Percentiles rank a stretch among this genome's conserved stretches.
phyloP scores from a whole-genome alignment of 30 jellyfish, hydroid and myxozoan species.

The Turritopsis rubra region DNA sequence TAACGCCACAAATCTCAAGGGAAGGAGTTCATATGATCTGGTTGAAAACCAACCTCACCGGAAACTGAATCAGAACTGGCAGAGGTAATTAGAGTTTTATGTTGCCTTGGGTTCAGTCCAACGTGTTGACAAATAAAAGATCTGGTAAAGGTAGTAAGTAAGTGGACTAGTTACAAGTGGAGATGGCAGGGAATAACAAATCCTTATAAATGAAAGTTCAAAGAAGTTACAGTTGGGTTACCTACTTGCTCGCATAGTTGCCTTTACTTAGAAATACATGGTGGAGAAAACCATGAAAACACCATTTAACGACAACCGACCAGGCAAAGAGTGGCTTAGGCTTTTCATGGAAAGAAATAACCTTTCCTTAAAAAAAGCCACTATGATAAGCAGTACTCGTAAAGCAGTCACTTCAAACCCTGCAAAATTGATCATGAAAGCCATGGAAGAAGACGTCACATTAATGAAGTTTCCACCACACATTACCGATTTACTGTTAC shows the following conservation, averaged over 20 bases:
- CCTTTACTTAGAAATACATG: too few species aligned
- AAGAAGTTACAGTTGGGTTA: too few species aligned
- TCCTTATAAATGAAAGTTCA: too few species aligned
- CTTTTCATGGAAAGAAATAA: slow-evolving; percentile 9
- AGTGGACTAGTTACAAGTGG: background rate
- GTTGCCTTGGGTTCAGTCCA: slow-evolving; percentile 20
- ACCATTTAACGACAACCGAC: slow-evolving; percentile 12
- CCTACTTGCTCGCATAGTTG: too few species aligned
- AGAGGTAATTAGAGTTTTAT: background rate
- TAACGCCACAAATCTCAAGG: background rate
- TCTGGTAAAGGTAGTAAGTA: background rate
- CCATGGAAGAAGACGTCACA: slow-evolving; percentile 31
- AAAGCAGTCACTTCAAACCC: slow-evolving; percentile 44
- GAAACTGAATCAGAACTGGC: slow-evolving; percentile 10
- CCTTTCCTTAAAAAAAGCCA: slow-evolving; percentile 21
- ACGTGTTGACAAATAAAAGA: background rate
- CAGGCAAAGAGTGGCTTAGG: slow-evolving; percentile 34
- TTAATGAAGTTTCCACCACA: slow-evolving; percentile 40
- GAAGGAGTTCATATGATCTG: background rate
- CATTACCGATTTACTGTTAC: slow-evolving; percentile 32
- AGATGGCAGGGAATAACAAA: too few species aligned
- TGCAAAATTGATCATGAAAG: slow-evolving; percentile 26
- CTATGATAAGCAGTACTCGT: slow-evolving; percentile 29
- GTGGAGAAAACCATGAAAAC: background rate
- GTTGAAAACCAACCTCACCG: background rate